Conservation (phyloP, 2,888 invertebrate species). For the Pseudoips prasinana region DNA sequence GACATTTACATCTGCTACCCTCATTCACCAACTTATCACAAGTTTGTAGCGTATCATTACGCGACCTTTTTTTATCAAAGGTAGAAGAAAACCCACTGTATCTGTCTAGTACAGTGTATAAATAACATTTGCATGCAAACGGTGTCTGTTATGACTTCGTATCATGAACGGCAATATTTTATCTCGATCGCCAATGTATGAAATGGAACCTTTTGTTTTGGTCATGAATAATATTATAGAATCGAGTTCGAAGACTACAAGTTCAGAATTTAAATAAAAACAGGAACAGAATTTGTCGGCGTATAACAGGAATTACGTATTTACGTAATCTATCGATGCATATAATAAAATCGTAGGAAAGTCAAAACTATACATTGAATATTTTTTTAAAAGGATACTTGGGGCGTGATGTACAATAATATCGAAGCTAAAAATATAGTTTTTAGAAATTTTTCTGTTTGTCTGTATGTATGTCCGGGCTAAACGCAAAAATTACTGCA, state of each 20-base stretch:
- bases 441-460: too few species aligned
- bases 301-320: too few species aligned
- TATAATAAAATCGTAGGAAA: too few species aligned
- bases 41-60: constrained; percentile 5
- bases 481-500: too few species aligned
- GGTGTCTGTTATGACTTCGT: constrained; percentile 5
- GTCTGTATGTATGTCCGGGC: too few species aligned
- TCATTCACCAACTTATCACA: constrained; percentile 9
- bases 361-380: too few species aligned
- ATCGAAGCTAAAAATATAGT: too few species aligned
- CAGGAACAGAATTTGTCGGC: too few species aligned
- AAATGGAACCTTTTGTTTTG: constrained; percentile 21
- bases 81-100: constrained; percentile 7
- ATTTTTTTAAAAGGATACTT: too few species aligned
- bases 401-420: too few species aligned
- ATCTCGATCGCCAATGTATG: constrained; percentile 22
- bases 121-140: constrained; percentile 20
- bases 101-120: constrained; percentile 6
- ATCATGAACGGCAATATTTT: constrained; percentile 23
- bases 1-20: not conserved
- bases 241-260: too few species aligned
- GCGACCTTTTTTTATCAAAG: not conserved
- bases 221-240: constrained; percentile 24
- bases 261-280: constrained; percentile 23
- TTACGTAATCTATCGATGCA: too few species aligned